Conservation (phyloP, 2,888 invertebrate genomes). For the Sthenelais limicola region DNA sequence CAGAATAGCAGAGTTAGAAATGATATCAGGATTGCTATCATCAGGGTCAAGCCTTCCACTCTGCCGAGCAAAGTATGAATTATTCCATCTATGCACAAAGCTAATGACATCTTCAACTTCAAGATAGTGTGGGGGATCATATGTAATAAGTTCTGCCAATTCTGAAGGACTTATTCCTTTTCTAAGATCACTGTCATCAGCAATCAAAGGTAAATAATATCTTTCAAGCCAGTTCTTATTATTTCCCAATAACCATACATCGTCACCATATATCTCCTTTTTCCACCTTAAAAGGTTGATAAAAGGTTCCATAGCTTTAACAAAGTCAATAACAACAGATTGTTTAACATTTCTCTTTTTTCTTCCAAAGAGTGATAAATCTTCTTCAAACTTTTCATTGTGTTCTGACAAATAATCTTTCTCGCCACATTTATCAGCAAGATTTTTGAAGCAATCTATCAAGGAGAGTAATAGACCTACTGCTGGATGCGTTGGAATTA, state of each 20-base stretch:
- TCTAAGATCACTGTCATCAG: slow-evolving; percentile 11
- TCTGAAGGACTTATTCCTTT: neutral
- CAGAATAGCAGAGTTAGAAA: slow-evolving; percentile 1
- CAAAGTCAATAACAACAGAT: slow-evolving; percentile 12
- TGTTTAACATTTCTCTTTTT: slow-evolving; percentile 8
- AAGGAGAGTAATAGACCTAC: too few relatives aligned
- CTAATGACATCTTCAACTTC: neutral
- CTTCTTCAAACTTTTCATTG: too few relatives aligned
- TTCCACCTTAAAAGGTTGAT: neutral
- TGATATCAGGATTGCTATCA: neutral
- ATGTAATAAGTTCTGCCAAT: neutral
- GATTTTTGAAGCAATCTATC: too few relatives aligned
- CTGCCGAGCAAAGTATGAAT: neutral
- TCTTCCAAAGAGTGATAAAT: too few relatives aligned
- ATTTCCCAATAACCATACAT: slow-evolving; percentile 3
- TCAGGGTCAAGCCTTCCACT: slow-evolving; percentile 7
- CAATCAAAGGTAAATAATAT: neutral
- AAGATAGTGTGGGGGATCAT: neutral
- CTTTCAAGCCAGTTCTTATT: neutral
- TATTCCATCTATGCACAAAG: slow-evolving; percentile 20
- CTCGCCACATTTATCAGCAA: too few relatives aligned
- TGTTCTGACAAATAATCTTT: too few relatives aligned
- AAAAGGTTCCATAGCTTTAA: neutral
- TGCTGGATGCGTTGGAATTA: too few relatives aligned
- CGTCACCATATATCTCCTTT: slow-evolving; percentile 3